Conservation (phyloP, 2,888 invertebrate species). For the Stenodera caucasica region DNA sequence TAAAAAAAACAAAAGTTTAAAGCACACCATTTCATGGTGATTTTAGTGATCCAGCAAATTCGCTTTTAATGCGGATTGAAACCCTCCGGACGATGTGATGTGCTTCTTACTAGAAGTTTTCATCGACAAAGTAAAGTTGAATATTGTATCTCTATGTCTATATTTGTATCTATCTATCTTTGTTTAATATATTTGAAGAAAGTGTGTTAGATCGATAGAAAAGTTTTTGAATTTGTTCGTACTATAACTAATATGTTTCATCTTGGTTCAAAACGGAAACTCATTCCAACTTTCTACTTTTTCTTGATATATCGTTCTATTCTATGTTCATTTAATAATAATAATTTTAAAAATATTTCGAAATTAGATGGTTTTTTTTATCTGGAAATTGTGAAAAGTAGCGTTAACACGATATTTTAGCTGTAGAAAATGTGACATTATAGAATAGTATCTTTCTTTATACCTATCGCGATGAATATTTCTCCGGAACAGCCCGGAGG, state of each 20-base stretch:
- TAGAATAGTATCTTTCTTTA: neutral
- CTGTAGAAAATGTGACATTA: neutral
- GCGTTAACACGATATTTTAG: too few species aligned
- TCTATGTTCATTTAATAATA: too few species aligned
- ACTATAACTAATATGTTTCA: slow-evolving; percentile 50
- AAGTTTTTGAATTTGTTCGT: slow-evolving; percentile 49
- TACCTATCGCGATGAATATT: slow-evolving; percentile 3
- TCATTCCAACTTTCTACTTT: slow-evolving; percentile 24
- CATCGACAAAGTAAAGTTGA: slow-evolving; percentile 13
- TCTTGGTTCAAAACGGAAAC: slow-evolving; percentile 38
- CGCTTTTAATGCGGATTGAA: slow-evolving; percentile 43
- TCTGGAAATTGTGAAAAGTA: neutral
- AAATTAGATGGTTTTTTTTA: too few species aligned
- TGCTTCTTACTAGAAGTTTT: slow-evolving; percentile 28
- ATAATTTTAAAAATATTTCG: too few species aligned
- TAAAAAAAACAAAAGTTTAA: slow-evolving; percentile 40
- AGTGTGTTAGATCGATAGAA: slow-evolving; percentile 21
- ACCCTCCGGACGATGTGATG: slow-evolving; percentile 12
- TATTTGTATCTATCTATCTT: slow-evolving; percentile 30
- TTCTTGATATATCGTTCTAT: too few species aligned
- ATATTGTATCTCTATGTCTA: slow-evolving; percentile 28
- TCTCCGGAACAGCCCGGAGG: neutral
- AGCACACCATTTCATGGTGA: slow-evolving; percentile 33
- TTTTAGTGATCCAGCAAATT: slow-evolving; percentile 47
- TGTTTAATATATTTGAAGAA: neutral